These are phyloP conservation scores for Gallinago media DNA, from an alignment of 2,113 vertebrate genomes.

Conservation along the genomic window DNA sequence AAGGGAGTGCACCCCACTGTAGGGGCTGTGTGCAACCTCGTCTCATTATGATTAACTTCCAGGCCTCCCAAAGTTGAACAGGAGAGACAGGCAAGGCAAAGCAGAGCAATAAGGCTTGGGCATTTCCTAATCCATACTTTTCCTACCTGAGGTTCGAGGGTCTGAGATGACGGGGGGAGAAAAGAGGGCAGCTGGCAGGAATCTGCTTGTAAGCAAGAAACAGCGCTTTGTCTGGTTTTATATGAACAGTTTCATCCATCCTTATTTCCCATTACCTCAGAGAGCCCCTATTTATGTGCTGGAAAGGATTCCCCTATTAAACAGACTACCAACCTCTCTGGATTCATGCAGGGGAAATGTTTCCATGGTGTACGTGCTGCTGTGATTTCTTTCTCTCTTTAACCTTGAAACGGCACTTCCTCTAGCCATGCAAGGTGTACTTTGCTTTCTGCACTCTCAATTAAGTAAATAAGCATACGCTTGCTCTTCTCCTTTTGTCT, in stretches of 20 bases:
- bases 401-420: slow-evolving; percentile 13
- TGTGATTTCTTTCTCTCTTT: slow-evolving; percentile 13
- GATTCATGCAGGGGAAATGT: neutral
- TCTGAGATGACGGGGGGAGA: neutral
- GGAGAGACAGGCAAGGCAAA: neutral
- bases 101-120: neutral
- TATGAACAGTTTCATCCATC: neutral
- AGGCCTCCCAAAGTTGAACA: neutral
- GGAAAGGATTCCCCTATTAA: slow-evolving; percentile 10
- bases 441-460: neutral
- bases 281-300: neutral
- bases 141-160: neutral
- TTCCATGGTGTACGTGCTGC: neutral
- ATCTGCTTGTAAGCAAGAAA: neutral
- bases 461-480: slow-evolving; percentile 4
- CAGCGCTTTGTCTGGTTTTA: neutral
- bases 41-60: neutral
- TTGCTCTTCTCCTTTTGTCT: neutral
- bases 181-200: neutral
- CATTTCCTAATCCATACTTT: neutral
- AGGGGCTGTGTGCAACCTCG: neutral
- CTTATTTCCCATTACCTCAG: neutral
- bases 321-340: neutral
- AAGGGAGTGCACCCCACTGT: neutral
- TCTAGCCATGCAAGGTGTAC: neutral